These are phyloP conservation scores for Incurvaria masculella DNA, from an alignment of 2,888 invertebrate species.

Conservation along the genomic window DNA sequence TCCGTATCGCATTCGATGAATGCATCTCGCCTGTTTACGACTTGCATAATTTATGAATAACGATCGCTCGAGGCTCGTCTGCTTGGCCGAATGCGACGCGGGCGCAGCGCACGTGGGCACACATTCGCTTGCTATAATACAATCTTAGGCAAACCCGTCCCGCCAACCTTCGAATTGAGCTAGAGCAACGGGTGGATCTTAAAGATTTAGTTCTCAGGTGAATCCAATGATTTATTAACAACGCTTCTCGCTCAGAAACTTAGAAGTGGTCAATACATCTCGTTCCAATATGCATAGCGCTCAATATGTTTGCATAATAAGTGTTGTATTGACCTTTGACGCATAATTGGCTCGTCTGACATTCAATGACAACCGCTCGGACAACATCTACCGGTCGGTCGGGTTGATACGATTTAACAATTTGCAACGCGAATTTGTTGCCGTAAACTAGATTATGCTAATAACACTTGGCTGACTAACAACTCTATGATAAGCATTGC, in stretches of 20 bases:
- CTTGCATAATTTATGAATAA: conserved; percentile 33
- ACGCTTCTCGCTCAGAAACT: too few relatives aligned
- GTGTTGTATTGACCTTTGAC: conserved; percentile 7
- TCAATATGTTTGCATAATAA: conserved; percentile 4
- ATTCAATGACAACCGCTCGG: conserved; percentile 7
- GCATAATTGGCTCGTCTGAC: conserved; percentile 7
- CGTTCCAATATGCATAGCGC: neutral
- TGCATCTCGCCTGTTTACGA: conserved; percentile 22
- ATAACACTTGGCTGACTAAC: too few relatives aligned
- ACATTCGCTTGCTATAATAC: neutral
- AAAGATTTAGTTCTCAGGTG: neutral
- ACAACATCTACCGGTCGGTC: neutral
- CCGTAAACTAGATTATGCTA: too few relatives aligned
- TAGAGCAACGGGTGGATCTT: neutral
- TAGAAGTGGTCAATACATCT: too few relatives aligned
- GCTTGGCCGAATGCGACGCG: conserved; percentile 20
- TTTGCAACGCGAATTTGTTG: neutral
- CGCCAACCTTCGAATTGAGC: neutral
- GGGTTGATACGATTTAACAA: too few relatives aligned
- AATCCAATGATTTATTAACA: too few relatives aligned
- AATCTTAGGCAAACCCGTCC: neutral
- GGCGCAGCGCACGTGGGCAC: conserved; percentile 16
- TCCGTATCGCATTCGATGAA: conserved; percentile 18
- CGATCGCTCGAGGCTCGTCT: conserved; percentile 29
- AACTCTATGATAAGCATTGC: too few relatives aligned